phyloP scores from a whole-genome alignment of 2,797 vertebrate species.

The Ptychobarbus kaznakovi region DNA sequence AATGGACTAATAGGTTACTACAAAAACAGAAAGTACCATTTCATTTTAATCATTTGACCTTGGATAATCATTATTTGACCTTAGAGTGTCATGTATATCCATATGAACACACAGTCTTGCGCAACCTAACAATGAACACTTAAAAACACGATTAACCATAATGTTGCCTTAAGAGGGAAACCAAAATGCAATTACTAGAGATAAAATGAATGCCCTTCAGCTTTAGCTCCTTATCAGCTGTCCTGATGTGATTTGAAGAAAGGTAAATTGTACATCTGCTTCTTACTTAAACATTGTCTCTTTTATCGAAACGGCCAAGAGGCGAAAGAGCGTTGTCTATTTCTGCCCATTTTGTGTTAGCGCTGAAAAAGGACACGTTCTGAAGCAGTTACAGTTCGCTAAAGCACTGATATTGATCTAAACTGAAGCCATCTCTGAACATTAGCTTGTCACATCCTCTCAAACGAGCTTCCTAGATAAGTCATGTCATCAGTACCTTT shows the following conservation, averaged over 20 bases:
- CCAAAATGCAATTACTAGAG: slow-evolving; percentile 47
- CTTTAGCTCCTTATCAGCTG: slow-evolving; percentile 34
- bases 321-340: slow-evolving; percentile 3
- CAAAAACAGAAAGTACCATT: not conserved
- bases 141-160: not conserved
- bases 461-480: not conserved
- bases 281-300: not conserved
- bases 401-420: slow-evolving; percentile 1
- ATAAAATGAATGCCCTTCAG: slow-evolving; percentile 27
- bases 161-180: slow-evolving; percentile 29
- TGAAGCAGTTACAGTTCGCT: not conserved
- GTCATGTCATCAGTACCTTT: not conserved
- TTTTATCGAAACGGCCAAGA: not conserved
- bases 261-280: slow-evolving; percentile 31
- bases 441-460: not conserved
- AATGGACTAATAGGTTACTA: not conserved
- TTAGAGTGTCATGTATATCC: not conserved
- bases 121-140: not conserved
- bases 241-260: slow-evolving; percentile 37
- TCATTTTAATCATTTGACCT: not conserved
- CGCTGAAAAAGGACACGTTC: slow-evolving; percentile 5
- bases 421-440: slow-evolving; percentile 10
- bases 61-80: not conserved
- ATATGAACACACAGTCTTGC: not conserved
- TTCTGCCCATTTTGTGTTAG: not conserved